Base-by-base conservation (phyloP, 2,113 vertebrate species). In the Brachyhypopomus gauderio region DNA sequence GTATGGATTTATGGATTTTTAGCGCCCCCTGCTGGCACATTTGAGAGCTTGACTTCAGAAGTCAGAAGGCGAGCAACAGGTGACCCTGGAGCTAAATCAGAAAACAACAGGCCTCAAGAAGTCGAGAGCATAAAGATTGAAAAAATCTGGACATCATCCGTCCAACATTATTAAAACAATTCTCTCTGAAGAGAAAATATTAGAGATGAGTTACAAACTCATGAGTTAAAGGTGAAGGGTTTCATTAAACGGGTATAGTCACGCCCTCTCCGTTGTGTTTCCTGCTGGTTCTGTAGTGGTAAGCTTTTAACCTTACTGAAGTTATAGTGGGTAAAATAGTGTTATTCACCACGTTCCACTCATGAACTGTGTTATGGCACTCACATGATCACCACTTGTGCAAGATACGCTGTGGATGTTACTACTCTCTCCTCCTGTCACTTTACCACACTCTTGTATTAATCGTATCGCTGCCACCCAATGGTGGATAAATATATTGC, bases 21-120 rank as follows among this genome's bases (percentile, higher is more conserved):
- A 70, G 62, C 75, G 72, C 79, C 52, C 59, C 30, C 79, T 75
- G 6, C 48, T 75, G 79, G 72, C 30, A 16, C 19, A 20, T 0
- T 38, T n/a, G 16, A 72, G 60, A 19, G 17, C 34, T 25, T 41
- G 64, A n/a, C 48, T 78, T 38, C 5, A 9, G 45, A 34, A 36
- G 52, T 20, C 27, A 34, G 20, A 56, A 52, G 1, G 7, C 0
- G 12, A 17, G 55, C 0, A 27, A 6, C 17, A 25, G 4, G 23
- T 5, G 23, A 16, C 45, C 25, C 55, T 22, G 23, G 22, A 30
- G 25, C 19, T 30, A 52, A 19, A 17, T 27, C n/a, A 11, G 48
- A 45, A 48, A 45, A 45, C 5, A 45, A 30, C 30, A 30, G 30
- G 30, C 30, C 30, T 30, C 30, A 30, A 30, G 30, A 30, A 30